phyloP scores from a whole-genome alignment of 2,888 invertebrate genomes.

The Pimpla rufipes region DNA sequence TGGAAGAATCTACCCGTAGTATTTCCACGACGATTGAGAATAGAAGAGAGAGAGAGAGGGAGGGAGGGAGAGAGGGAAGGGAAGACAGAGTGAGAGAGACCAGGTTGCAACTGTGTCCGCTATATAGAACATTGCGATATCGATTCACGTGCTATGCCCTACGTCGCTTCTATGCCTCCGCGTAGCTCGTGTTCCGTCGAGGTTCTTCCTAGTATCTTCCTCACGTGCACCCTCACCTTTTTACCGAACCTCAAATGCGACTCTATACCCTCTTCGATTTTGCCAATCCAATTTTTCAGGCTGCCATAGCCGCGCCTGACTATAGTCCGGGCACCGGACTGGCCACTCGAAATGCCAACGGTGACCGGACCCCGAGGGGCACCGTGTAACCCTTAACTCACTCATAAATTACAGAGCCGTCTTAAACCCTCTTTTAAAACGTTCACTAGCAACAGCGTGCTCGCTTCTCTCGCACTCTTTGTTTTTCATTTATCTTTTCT shows the following conservation, averaged over 20 bases:
- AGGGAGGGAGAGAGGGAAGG: neutral
- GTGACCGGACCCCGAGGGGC: neutral
- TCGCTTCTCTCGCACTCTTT: no score
- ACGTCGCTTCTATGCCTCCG: constrained; percentile 17
- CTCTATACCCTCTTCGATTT: constrained; percentile 61
- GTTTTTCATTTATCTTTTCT: no score
- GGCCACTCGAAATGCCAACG: constrained; percentile 12
- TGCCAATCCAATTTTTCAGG: constrained; percentile 65
- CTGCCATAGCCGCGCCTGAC: constrained; percentile 23
- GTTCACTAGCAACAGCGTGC: no score
- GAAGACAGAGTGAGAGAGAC: neutral
- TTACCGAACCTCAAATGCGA: constrained; percentile 37
- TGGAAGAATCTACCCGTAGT: constrained; percentile 49
- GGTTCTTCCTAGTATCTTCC: constrained; percentile 55
- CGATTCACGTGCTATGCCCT: constrained; percentile 51
- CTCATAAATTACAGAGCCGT: neutral
- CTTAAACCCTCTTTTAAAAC: no score
- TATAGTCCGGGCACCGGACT: neutral
- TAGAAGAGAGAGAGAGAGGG: constrained; percentile 1
- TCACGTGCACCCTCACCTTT: constrained; percentile 48
- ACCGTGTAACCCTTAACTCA: neutral
- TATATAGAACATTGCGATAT: constrained; percentile 52
- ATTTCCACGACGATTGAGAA: constrained; percentile 24
- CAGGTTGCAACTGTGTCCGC: constrained; percentile 37
- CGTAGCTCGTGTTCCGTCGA: constrained; percentile 32